Percentiles rank a stretch among this genome's conserved stretches.
Conservation (phyloP, 2,888 invertebrate genomes). For the Dascillus cervinus region DNA sequence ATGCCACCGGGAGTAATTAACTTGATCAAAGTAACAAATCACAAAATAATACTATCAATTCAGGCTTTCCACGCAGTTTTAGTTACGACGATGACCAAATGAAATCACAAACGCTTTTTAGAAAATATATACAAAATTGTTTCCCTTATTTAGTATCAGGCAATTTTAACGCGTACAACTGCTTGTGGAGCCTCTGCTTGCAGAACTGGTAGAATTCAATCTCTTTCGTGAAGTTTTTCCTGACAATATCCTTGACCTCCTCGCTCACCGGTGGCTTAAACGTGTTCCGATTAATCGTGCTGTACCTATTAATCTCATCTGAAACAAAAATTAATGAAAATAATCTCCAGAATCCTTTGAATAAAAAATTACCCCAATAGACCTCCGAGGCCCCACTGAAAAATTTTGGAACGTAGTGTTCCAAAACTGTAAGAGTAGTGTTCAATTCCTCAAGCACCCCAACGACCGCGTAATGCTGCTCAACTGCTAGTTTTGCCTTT, state of each 20-base stretch:
- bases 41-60: too few species aligned
- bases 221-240: slow-evolving; percentile 80
- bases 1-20: too few species aligned
- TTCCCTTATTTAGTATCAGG: too few species aligned
- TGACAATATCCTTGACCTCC: slow-evolving; percentile 75
- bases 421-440: slow-evolving; percentile 75
- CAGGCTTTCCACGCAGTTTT: too few species aligned
- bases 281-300: slow-evolving; percentile 74
- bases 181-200: slow-evolving; percentile 73
- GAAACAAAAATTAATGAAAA: slow-evolving; percentile 30
- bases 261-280: slow-evolving; percentile 85
- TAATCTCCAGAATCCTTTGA: slow-evolving; percentile 1
- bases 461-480: slow-evolving; percentile 81
- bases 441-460: slow-evolving; percentile 85
- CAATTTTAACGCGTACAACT: slow-evolving; percentile 64
- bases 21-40: too few species aligned
- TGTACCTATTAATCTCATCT: slow-evolving; percentile 70
- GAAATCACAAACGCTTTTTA: too few species aligned
- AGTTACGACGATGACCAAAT: too few species aligned
- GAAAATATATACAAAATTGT: too few species aligned
- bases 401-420: slow-evolving; percentile 77
- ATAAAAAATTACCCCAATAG: slow-evolving; percentile 64
- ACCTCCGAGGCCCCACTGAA: slow-evolving; percentile 70
- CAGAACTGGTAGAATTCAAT: slow-evolving; percentile 90
- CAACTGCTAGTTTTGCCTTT: slow-evolving; percentile 77